Evolutionary conservation across 2,888 invertebrate genomes (phyloP), one percentile per base, ranked within the genome.

Genomic region (Cabera pusaria): DNA sequence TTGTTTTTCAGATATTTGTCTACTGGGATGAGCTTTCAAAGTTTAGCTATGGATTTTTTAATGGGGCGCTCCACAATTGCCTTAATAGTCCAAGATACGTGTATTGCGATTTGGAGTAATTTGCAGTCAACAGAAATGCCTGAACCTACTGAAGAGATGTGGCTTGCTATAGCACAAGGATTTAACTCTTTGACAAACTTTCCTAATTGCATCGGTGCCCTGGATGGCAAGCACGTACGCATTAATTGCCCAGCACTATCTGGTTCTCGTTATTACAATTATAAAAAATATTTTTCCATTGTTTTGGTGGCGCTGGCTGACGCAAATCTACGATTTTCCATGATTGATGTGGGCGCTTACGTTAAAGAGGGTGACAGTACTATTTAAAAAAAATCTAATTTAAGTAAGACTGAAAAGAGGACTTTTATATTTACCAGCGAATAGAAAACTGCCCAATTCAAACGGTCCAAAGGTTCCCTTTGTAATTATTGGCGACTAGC

Each of bases 141-240:
- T 20, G 32, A 38, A 38, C 54, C 58, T 14, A 47, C 49, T 16
- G 38, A 44, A 43, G 45, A 54, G 28, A 44, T 49, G 28, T 61
- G 55, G 57, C 26, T 50, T 20, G 29, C 43, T 7, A 52, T 58
- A 17, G 46, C 53, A 32, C 9, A 60, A 20, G n/a, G 12, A 5
- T 29, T 7, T 21, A 21, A 6, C 5, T 9, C 9, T 7, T 21
- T 14, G 17, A 17, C 23, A 23, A 23, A 24, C 8, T 32, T 32
- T 23, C 24, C 18, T n/a, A 31, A n/a, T n/a, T n/a, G n/a, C n/a
- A n/a, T n/a, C n/a, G n/a, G n/a, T n/a, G n/a, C n/a, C n/a, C n/a
- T n/a, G n/a, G 21, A 9, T 20, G 29, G 8, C 6, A 31, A 31
- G 21, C 29, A 31, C 9, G 29, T 31, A 11, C 8, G 8, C 11